Evolutionary conservation across 1,140 invertebrate species (phyloP), one percentile per base, ranked within the genome.

Genomic region (Macrostomum lignano): DNA sequence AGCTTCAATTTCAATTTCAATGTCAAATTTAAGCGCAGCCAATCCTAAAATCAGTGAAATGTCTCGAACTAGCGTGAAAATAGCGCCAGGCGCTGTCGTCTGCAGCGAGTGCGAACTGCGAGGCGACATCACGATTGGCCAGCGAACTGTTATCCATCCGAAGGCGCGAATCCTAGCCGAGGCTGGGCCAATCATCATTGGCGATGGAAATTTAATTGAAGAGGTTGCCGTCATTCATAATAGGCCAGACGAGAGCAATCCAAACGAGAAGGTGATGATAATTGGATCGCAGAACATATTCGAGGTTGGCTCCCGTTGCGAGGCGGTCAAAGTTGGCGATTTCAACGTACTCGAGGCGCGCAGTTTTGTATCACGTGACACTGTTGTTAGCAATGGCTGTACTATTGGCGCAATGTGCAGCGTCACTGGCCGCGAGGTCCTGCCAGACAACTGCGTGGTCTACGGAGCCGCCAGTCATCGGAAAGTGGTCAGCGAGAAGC

Each of bases 281-380:
- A 82, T 93, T 47, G 86, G 84, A 21, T 71, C 70, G 33, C 73
- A 79, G 47, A 94, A 94, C 67, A 75, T 88, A 0, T 93, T 94
- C 61, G 84, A 93, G 68, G 62, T 64, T 36, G 58, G 56, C 17
- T 46, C 46, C 25, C 36, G 51, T 14, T 65, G 76, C 19, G 72
- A 81, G 52, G 70, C 78, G 1, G 56, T 66, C 3, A 72, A 71
- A 51, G 72, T 93, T 43, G 81, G 81, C 5, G 77, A 88, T 45
- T 73, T 77, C 44, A 93, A 93, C 64, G 70, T 86, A 5, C 68
- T 93, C 29, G 68, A 70, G 49, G 53, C 62, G 2, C 68, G 67
- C 61, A 69, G 66, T 31, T 54, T 64, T 57, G 70, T 94, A 40
- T 74, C 78, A 7, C 65, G 67, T 30, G 65, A 73, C 43, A 71